Percentiles rank a stretch among this genome's conserved stretches.
Conservation (phyloP, 1,140 invertebrate species). For the Lanistes nyassanus region DNA sequence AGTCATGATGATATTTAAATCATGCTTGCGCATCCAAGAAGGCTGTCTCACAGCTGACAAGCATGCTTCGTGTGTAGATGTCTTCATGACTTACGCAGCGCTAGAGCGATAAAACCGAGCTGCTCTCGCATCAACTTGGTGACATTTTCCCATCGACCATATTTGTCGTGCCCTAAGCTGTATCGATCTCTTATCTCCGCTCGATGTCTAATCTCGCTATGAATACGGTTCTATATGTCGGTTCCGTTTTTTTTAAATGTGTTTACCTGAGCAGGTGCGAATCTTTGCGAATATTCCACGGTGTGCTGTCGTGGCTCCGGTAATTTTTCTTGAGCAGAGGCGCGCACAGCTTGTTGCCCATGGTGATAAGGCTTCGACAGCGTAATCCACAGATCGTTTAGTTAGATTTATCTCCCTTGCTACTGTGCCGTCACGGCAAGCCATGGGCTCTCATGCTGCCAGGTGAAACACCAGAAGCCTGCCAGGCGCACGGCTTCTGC, state of each 20-base stretch:
- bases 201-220: background rate
- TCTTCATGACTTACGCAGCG: background rate
- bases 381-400: background rate
- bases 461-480: background rate
- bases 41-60: no score
- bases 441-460: background rate
- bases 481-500: background rate
- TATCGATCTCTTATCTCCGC: no score
- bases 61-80: no score
- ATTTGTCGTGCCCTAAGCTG: no score
- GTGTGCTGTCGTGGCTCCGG: slow-evolving; percentile 88
- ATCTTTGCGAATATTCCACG: slow-evolving; percentile 67
- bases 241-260: background rate
- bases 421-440: background rate
- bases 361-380: slow-evolving; percentile 58
- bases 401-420: background rate
- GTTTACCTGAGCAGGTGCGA: slow-evolving; percentile 86
- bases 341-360: slow-evolving; percentile 96
- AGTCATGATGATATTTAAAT: no score
- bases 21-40: no score
- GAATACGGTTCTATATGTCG: background rate
- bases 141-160: background rate
- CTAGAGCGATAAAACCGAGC: background rate
- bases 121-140: background rate
- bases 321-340: slow-evolving; percentile 93